phyloP scores from a whole-genome alignment of 2,113 vertebrate species.

The Gymnogyps californianus region DNA sequence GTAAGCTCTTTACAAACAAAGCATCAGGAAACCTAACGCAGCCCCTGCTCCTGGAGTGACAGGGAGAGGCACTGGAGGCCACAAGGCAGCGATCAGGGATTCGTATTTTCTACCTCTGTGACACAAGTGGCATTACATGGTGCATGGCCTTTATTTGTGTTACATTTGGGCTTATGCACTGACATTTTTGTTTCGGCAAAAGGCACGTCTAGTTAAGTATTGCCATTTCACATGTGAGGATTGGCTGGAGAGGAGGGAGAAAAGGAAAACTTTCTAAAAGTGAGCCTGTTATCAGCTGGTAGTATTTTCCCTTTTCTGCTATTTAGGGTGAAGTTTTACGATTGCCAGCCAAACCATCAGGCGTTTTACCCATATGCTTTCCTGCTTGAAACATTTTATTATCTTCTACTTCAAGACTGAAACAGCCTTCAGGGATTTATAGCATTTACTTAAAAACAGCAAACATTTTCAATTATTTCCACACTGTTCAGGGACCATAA shows the following conservation, averaged over 20 bases:
- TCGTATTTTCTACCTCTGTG: background rate
- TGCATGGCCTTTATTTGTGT: background rate
- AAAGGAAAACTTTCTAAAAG: background rate
- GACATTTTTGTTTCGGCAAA: background rate
- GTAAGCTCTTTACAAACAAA: background rate
- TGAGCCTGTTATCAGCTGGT: background rate
- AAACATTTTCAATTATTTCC: constrained; percentile 80
- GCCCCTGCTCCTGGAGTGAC: background rate
- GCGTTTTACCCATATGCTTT: background rate
- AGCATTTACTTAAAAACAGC: constrained; percentile 79
- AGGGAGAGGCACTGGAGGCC: background rate
- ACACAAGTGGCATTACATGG: background rate
- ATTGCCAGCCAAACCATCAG: background rate
- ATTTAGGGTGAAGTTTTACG: background rate
- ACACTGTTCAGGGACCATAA: constrained; percentile 64
- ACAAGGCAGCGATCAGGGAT: background rate
- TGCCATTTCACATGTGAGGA: background rate
- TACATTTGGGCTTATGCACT: background rate
- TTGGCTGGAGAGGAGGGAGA: background rate
- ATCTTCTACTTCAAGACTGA: background rate
- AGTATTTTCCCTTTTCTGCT: too few species aligned
- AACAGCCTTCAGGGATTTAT: constrained; percentile 70
- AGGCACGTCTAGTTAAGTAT: background rate
- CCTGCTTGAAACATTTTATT: constrained; percentile 5
- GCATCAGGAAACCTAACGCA: background rate